Evolutionary conservation across 2,888 invertebrate genomes (phyloP).

Genomic region (Venustoraphidia nigricollis): DNA sequence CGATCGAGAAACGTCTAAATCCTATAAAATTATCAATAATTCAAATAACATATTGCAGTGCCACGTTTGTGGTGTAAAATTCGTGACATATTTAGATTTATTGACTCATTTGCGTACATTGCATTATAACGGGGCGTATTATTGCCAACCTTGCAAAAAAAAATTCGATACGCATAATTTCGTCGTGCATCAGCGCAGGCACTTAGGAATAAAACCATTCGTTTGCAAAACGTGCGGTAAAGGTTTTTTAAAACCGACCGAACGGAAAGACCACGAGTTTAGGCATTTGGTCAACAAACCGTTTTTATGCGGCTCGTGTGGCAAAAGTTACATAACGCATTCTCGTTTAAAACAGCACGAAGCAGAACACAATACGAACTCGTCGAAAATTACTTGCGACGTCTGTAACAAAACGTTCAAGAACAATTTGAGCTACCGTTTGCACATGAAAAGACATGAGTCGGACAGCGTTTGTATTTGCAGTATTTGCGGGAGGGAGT

Average conservation of each 20-base stretch:
- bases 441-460: conserved; percentile 20
- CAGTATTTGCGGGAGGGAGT: conserved; percentile 19
- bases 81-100: not conserved
- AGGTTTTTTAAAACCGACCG: conserved; percentile 11
- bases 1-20: too few relatives aligned
- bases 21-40: too few relatives aligned
- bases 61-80: not conserved
- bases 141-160: conserved; percentile 14
- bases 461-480: conserved; percentile 18
- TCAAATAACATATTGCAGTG: not conserved
- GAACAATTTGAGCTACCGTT: conserved; percentile 18
- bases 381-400: conserved; percentile 13
- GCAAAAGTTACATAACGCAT: conserved; percentile 13
- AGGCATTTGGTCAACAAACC: conserved; percentile 8
- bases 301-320: conserved; percentile 14
- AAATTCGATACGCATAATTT: conserved; percentile 14
- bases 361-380: conserved; percentile 13
- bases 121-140: conserved; percentile 7
- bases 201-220: conserved; percentile 13
- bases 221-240: conserved; percentile 14
- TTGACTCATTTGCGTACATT: not conserved
- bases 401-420: conserved; percentile 20
- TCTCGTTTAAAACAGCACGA: conserved; percentile 17
- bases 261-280: conserved; percentile 10
- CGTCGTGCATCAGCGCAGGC: conserved; percentile 12